A percentile compares a stretch with the other conserved stretches of the same genome.
Conservation (phyloP, 2,113 vertebrate species). For the Anolis carolinensis region DNA sequence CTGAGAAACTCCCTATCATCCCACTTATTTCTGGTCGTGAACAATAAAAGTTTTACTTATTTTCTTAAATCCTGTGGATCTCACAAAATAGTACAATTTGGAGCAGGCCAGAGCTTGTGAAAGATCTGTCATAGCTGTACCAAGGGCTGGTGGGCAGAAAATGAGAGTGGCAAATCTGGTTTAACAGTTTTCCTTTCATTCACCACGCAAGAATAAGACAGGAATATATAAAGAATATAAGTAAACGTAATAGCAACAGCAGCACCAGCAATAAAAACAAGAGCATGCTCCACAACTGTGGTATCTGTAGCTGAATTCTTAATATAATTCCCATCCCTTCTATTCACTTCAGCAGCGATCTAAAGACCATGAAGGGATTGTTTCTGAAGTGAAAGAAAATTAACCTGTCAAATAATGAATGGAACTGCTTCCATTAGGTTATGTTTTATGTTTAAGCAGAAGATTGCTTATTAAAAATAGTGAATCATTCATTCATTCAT, state of each 20-base stretch:
- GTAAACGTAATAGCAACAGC: no score
- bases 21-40: not conserved
- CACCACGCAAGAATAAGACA: not conserved
- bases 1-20: not conserved
- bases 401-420: not conserved
- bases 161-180: no score
- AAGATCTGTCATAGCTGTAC: no score
- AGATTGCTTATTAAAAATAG: not conserved
- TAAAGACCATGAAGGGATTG: not conserved
- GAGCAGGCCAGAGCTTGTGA: no score
- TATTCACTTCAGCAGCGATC: not conserved
- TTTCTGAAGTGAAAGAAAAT: not conserved
- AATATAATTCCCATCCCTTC: no score
- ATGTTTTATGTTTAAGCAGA: not conserved
- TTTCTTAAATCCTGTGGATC: not conserved
- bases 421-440: conserved; percentile 1
- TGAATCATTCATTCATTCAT: not conserved
- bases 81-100: not conserved
- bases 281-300: no score
- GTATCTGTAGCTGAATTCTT: not conserved
- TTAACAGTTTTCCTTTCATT: not conserved
- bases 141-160: no score
- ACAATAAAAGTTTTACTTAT: not conserved
- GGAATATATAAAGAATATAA: not conserved
- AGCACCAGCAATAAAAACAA: no score